Percentiles rank a stretch among this genome's conserved stretches.
These are phyloP conservation scores for Pelosia muscerda DNA, from an alignment of 2,888 invertebrate species.

Conservation along the genomic window DNA sequence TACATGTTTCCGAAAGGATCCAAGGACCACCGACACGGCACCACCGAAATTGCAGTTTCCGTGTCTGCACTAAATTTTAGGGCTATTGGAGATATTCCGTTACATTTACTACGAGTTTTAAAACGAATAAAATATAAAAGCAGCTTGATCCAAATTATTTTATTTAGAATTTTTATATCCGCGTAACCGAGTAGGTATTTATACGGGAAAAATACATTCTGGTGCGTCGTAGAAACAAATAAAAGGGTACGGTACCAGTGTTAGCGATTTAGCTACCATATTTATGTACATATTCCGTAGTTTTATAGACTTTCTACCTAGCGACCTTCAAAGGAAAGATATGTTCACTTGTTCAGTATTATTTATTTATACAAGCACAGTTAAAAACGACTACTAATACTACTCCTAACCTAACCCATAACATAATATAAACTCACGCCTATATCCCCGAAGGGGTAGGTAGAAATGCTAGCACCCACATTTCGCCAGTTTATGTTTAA, in stretches of 20 bases:
- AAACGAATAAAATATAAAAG: slow-evolving; percentile 14
- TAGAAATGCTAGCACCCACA: too few relatives aligned
- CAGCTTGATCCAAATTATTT: slow-evolving; percentile 36
- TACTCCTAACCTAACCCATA: too few relatives aligned
- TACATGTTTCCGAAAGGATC: too few relatives aligned
- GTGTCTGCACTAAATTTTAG: background rate
- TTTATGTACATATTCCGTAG: background rate
- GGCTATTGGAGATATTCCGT: background rate
- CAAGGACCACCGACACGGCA: too few relatives aligned
- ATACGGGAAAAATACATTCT: slow-evolving; percentile 38
- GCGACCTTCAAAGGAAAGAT: background rate
- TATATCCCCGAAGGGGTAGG: too few relatives aligned
- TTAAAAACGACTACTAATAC: too few relatives aligned
- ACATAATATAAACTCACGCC: too few relatives aligned
- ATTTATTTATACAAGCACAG: too few relatives aligned
- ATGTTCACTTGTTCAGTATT: background rate
- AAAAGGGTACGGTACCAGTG: slow-evolving; percentile 30
- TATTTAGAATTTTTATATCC: slow-evolving; percentile 41
- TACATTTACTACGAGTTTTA: slow-evolving; percentile 6
- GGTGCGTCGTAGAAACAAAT: slow-evolving; percentile 33
- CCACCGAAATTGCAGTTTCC: too few relatives aligned
- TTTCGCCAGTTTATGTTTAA: too few relatives aligned
- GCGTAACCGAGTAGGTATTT: slow-evolving; percentile 39
- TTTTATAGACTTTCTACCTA: background rate
- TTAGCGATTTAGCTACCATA: slow-evolving; percentile 17